Evolutionary conservation across 2,113 vertebrate species (phyloP).

Genomic region (Campylorhamphus procurvoides): DNA sequence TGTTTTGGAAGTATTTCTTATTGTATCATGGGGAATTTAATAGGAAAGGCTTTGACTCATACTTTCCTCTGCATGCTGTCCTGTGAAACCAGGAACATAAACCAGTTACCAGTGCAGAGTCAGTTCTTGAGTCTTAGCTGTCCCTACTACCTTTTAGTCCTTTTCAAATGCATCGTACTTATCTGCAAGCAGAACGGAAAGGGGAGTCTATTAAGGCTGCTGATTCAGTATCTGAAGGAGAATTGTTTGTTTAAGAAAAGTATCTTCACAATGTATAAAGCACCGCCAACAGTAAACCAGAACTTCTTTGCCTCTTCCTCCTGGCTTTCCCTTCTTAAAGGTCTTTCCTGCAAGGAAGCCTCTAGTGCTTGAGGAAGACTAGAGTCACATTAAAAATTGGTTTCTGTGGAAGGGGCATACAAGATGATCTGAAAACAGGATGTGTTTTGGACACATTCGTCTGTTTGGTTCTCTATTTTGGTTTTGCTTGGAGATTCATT

Average conservation of each 20-base stretch:
- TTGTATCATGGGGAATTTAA: background rate
- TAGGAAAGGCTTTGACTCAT: background rate
- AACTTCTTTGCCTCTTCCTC: background rate
- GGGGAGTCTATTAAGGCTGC: background rate
- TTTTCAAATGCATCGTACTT: background rate
- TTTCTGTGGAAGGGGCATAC: background rate
- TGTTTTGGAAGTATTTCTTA: conserved; percentile 5
- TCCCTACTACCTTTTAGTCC: background rate
- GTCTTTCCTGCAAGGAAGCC: background rate
- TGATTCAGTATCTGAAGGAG: background rate
- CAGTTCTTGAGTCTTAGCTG: background rate
- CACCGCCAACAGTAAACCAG: background rate
- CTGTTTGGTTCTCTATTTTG: conserved; percentile 55
- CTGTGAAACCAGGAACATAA: background rate
- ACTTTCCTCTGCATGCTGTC: background rate
- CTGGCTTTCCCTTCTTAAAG: background rate
- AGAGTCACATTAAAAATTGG: background rate
- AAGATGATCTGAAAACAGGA: conserved; percentile 60
- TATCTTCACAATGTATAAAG: background rate
- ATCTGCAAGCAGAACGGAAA: background rate
- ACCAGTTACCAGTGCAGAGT: background rate
- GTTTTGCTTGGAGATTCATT: conserved; percentile 49
- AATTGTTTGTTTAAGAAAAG: background rate
- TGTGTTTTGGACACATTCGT: conserved; percentile 39
- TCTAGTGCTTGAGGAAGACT: background rate